Evolutionary conservation across 2,797 vertebrate genomes (phyloP), one percentile per base, ranked within the genome.

Genomic region (Hirundo rustica): DNA sequence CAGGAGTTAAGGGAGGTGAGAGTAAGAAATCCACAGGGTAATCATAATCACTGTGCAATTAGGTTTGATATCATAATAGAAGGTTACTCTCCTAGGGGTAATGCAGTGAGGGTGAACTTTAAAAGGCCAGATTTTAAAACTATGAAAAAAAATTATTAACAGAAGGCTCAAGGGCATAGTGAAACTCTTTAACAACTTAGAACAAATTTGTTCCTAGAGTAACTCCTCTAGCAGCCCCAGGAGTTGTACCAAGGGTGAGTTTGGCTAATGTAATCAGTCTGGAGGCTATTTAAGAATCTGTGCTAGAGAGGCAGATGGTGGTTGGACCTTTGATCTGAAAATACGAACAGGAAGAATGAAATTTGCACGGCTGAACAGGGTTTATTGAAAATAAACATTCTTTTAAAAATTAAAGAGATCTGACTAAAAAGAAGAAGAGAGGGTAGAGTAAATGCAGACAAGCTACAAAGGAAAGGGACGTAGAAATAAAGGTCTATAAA

Each of bases 61-160:
- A 97, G 85, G 88, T 96, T 96, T 96, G 94, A 96, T 97, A 96
- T 95, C 96, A 97, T 96, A 94, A 93, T 94, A 95, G 96, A 97
- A 97, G 96, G 95, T 96, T 96, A 92, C 55, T 78, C 94, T 94
- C 95, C 83, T 88, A 95, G 88, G 94, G 93, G 89, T 95, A 93
- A 84, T 93, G 88, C 95, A 93, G 68, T 85, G 58, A 96, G 96
- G 92, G 92, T 96, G 97, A 97, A 97, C 96, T 97, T 96, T 87
- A 88, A 97, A 97, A 97, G 91, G 95, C 94, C 94, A 97, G 78
- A 90, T 96, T 96, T 96, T 90, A 93, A 91, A 97, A 92, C 94
- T 92, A 79, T 57, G 80, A 94, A 90, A 93, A 93, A 94, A 96
- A 96, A 95, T 93, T 51, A 96, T 97, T 95, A 96, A 93, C 85